Conservation (phyloP, 2,797 vertebrate species). For the Spinus olivaceus region DNA sequence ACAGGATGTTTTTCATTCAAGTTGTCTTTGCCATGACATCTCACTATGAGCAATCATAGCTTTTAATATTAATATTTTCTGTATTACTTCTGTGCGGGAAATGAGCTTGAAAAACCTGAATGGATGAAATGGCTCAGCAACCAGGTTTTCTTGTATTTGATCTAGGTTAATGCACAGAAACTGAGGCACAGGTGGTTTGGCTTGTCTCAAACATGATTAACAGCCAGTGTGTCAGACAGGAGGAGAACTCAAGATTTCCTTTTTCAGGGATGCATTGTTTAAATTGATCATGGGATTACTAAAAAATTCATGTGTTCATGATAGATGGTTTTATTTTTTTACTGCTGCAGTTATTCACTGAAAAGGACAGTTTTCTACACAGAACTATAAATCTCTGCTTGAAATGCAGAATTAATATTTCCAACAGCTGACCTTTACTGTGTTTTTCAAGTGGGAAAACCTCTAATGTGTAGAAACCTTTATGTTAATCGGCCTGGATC, state of each 20-base stretch:
- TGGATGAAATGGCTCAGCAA: neutral
- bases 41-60: neutral
- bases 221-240: neutral
- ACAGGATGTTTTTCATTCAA: fast-evolving
- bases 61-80: neutral
- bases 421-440: neutral
- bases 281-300: neutral
- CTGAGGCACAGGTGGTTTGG: neutral
- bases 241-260: neutral
- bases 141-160: neutral
- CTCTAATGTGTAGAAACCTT: neutral
- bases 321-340: conserved; percentile 13
- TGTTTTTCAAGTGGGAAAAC: neutral
- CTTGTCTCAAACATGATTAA: neutral
- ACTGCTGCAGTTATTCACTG: neutral
- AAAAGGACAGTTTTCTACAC: neutral
- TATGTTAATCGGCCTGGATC: neutral
- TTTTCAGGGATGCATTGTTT: neutral
- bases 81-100: neutral
- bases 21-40: neutral
- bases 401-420: conserved; percentile 4
- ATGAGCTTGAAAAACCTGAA: neutral
- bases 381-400: neutral
- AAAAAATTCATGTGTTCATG: neutral
- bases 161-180: neutral